phyloP scores from a whole-genome alignment of 2,888 invertebrate species.

The Crematogaster levior region DNA sequence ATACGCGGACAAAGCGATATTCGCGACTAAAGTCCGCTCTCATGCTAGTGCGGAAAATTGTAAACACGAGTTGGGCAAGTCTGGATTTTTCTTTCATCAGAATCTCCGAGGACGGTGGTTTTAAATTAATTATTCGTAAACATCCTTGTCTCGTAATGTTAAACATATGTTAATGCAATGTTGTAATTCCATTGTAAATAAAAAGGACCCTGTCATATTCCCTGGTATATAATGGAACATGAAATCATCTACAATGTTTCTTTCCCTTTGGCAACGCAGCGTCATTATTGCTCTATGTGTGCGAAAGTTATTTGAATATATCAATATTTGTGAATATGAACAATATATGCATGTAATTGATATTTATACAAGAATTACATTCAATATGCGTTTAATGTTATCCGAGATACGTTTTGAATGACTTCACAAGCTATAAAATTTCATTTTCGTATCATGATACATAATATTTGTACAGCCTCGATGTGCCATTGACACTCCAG shows the following conservation, averaged over 20 bases:
- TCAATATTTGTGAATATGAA: constrained; percentile 4
- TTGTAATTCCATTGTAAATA: constrained; percentile 5
- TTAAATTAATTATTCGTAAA: constrained; percentile 23
- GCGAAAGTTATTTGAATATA: constrained; percentile 1
- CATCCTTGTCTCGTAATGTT: background rate
- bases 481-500: background rate
- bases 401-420: constrained; percentile 2
- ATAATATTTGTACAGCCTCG: background rate
- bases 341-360: background rate
- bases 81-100: constrained; percentile 8
- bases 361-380: constrained; percentile 21
- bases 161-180: background rate
- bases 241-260: background rate
- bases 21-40: constrained; percentile 3
- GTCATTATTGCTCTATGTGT: background rate
- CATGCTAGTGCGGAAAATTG: background rate
- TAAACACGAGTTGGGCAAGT: background rate
- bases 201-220: background rate
- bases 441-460: constrained; percentile 12
- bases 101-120: background rate
- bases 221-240: background rate
- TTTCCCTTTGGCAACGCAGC: background rate
- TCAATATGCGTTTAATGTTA: constrained; percentile 11
- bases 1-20: constrained; percentile 19
- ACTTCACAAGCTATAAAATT: constrained; percentile 18